A percentile compares a stretch with the other conserved stretches of the same genome.
Conservation (phyloP, 2,888 invertebrate genomes). For the Tricholauxania praeusta region DNA sequence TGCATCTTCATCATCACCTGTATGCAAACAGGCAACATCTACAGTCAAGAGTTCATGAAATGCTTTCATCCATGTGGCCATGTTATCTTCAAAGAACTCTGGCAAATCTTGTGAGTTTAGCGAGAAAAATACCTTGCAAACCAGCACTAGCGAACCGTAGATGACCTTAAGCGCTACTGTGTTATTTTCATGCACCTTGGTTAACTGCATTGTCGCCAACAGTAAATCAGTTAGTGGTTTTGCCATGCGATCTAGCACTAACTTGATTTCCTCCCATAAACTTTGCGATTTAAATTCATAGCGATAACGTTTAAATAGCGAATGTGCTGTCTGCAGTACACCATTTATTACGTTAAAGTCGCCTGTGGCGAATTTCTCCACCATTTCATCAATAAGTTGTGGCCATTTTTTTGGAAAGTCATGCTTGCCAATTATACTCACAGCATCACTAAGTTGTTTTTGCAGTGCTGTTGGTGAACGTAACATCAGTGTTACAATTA, state of each 20-base stretch:
- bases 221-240: conserved; percentile 93
- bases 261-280: conserved; percentile 97
- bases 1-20: conserved; percentile 86
- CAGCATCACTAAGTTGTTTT: conserved; percentile 94
- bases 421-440: conserved; percentile 94
- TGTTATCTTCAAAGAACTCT: conserved; percentile 99
- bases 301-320: conserved; percentile 95
- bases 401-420: conserved; percentile 99
- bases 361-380: conserved; percentile 88
- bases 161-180: conserved; percentile 85
- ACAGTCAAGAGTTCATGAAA: conserved; percentile 84
- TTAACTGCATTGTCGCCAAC: conserved; percentile 87
- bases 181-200: conserved; percentile 82
- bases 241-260: conserved; percentile 93
- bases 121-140: conserved; percentile 96
- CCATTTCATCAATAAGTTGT: conserved; percentile 91
- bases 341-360: conserved; percentile 97
- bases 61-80: conserved; percentile 94
- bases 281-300: conserved; percentile 95
- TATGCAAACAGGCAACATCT: conserved; percentile 82
- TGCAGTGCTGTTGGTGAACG: conserved; percentile 91
- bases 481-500: conserved; percentile 93
- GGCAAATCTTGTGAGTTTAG: conserved; percentile 98
- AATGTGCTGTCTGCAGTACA: conserved; percentile 93
- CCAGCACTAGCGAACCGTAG: conserved; percentile 87